Base-by-base conservation (phyloP, 2,113 vertebrate species). In the Pelusios castaneus region DNA sequence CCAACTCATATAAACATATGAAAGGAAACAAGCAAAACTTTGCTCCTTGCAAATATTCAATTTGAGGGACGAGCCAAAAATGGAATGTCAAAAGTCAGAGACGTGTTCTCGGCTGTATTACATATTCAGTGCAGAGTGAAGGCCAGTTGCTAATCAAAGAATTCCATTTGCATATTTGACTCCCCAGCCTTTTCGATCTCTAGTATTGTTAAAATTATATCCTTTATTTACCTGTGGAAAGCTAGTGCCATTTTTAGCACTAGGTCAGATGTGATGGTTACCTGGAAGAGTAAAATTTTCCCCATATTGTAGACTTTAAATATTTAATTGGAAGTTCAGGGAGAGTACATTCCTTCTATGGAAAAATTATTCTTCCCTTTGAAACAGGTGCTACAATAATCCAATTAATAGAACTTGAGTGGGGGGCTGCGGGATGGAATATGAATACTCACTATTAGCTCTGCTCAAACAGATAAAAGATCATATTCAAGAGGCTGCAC, bases 21-120 rank as follows among this genome's bases (percentile, higher is more conserved):
- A 90, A n/a, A 21, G 73, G 0, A 1, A 89, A 80, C 1, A 77
- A 56, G 43, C 52, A 88, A 11, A 0, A 70, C 63, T 19, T 70
- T 38, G 63, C 63, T 70, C 63, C n/a, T 70, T 38, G 1, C 34
- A 10, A 2, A 31, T 0, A 0, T 2, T 29, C 2, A 29, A 70
- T 12, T 76, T 76, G 25, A 45, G 56, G 7, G 13, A 84, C 78
- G 75, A 92, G 54, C 2, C n/a, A 88, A 43, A 91, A 86, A 84
- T 1, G 27, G 38, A 19, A 77, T 8, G 51, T 54, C 55, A 89
- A n/a, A 85, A 79, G 45, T 56, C 56, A 77, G 31, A 88, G 22
- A 73, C 6, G 4, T 4, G 9, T 10, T 76, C 34, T 82, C 49
- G 92, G 49, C 25, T 56, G 8, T 14, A 4, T 38, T 54, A 51